Percentiles rank a stretch among this genome's conserved stretches.
Conservation (phyloP, 2,113 vertebrate species). For the Toxostoma redivivum region DNA sequence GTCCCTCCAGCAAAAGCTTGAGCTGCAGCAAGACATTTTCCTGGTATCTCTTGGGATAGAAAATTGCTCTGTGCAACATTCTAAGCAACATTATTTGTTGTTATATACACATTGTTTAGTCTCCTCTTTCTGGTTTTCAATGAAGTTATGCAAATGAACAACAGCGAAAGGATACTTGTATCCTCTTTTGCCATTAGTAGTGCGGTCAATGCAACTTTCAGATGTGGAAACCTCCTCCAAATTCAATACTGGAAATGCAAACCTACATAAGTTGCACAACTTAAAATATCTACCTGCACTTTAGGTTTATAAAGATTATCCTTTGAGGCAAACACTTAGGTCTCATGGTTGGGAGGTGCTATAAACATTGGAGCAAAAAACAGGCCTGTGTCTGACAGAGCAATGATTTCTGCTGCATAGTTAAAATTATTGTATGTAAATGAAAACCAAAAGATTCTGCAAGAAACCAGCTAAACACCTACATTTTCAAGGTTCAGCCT, state of each 20-base stretch:
- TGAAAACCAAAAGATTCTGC: background rate
- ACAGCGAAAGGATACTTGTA: background rate
- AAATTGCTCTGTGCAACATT: background rate
- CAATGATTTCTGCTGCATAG: background rate
- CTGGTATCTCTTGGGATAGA: background rate
- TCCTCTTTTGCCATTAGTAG: background rate
- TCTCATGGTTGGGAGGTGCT: background rate
- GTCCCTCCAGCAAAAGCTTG: background rate
- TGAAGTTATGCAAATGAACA: background rate
- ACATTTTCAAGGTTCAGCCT: background rate
- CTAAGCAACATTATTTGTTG: background rate
- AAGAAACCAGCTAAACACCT: background rate
- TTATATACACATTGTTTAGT: background rate
- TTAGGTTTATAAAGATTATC: background rate
- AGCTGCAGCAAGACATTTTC: background rate
- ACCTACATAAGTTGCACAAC: background rate
- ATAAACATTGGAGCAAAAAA: background rate
- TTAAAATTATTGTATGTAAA: background rate
- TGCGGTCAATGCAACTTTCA: background rate
- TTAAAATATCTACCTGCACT: background rate
- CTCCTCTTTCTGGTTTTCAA: background rate
- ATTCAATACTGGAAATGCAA: background rate
- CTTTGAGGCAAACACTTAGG: background rate
- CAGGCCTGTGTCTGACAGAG: background rate
- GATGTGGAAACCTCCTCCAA: background rate